A percentile compares a stretch with the other conserved stretches of the same genome.
Conservation (phyloP, 2,888 invertebrate species). For the Pollenia labialis region DNA sequence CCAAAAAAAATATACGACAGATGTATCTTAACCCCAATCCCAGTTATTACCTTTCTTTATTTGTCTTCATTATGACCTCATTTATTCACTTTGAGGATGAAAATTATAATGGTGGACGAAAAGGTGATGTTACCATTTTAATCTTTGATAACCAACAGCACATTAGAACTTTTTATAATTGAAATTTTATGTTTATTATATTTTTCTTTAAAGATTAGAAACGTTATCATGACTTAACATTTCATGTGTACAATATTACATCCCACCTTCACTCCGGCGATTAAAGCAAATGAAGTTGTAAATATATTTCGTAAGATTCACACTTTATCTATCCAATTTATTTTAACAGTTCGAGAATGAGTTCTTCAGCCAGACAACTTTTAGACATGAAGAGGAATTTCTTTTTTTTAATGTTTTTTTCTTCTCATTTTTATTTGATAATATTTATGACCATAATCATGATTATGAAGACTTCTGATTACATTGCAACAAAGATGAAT, state of each 20-base stretch:
- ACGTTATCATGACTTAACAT: conserved; percentile 11
- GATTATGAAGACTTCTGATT: conserved; percentile 20
- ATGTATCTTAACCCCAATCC: too few relatives aligned
- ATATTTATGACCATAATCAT: conserved; percentile 32
- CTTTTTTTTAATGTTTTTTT: not conserved
- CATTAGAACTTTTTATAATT: conserved; percentile 11
- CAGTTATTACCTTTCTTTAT: too few relatives aligned
- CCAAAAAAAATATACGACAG: too few relatives aligned
- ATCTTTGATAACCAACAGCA: not conserved
- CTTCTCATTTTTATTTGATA: conserved; percentile 24
- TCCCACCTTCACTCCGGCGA: not conserved
- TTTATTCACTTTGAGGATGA: too few relatives aligned
- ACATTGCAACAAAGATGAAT: not conserved
- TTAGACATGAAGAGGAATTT: too few relatives aligned
- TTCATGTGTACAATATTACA: not conserved
- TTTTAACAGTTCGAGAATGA: not conserved
- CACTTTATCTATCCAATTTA: not conserved
- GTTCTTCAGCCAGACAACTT: too few relatives aligned
- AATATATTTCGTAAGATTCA: not conserved
- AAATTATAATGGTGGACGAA: not conserved
- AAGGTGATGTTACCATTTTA: not conserved
- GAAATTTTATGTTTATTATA: conserved; percentile 1
- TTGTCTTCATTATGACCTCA: too few relatives aligned
- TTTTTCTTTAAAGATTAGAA: not conserved
- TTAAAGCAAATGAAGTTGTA: not conserved